Conservation (phyloP, 2,888 invertebrate species). For the Erannis defoliaria region DNA sequence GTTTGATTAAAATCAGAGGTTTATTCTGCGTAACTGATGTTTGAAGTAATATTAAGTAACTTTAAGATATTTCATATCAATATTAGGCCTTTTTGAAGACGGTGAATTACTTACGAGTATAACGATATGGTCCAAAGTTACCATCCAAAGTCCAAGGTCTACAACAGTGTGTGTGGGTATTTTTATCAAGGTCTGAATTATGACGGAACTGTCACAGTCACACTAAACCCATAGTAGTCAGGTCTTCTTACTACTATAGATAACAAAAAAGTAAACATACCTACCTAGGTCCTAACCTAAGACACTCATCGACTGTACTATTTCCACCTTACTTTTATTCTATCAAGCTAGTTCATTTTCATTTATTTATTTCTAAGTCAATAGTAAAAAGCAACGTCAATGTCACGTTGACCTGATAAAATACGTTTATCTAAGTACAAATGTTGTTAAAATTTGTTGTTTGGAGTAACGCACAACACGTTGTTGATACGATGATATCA, state of each 20-base stretch:
- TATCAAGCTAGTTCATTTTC: not conserved
- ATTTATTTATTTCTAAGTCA: not conserved
- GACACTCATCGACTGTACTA: not conserved
- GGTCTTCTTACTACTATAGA: not conserved
- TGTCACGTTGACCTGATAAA: no score
- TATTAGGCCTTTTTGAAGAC: no score
- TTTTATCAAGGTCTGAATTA: not conserved
- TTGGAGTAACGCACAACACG: not conserved
- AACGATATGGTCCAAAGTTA: not conserved
- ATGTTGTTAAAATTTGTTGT: not conserved
- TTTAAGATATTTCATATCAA: no score
- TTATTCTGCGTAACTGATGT: no score
- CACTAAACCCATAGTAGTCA: no score
- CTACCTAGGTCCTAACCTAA: not conserved
- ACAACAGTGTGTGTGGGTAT: no score
- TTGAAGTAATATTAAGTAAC: no score
- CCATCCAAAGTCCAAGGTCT: slow-evolving; percentile 3
- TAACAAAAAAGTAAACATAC: not conserved
- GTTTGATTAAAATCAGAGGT: no score
- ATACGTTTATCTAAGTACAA: not conserved
- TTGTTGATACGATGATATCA: not conserved
- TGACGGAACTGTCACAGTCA: not conserved
- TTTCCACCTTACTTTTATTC: not conserved
- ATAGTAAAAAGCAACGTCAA: not conserved
- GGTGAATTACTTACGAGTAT: no score